A percentile compares a stretch with the other conserved stretches of the same genome.
These are phyloP conservation scores for Malurus melanocephalus DNA, from an alignment of 2,113 vertebrate species.

Conservation along the genomic window DNA sequence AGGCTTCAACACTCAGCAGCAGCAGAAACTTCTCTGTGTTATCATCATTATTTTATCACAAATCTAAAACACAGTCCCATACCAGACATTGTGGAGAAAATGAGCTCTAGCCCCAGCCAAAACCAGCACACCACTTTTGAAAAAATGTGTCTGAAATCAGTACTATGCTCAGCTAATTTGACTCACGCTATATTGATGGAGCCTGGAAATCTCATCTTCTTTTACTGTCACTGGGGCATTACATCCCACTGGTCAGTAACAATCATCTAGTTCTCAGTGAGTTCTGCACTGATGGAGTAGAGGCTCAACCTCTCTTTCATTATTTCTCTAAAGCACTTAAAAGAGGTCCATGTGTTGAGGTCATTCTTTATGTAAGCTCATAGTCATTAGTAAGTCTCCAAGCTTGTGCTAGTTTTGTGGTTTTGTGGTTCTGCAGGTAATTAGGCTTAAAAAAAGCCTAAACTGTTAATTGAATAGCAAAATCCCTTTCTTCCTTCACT, in stretches of 20 bases:
- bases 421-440: slow-evolving; percentile 17
- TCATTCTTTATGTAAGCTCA: neutral
- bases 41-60: neutral
- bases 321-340: neutral
- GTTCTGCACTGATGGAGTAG: neutral
- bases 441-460: slow-evolving; percentile 7
- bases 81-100: neutral
- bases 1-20: neutral
- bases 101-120: neutral
- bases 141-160: neutral
- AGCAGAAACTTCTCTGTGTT: neutral
- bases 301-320: neutral
- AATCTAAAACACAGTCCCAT: neutral
- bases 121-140: neutral
- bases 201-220: neutral
- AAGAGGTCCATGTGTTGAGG: neutral
- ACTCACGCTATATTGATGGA: neutral
- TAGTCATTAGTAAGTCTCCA: neutral
- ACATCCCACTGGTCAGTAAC: neutral
- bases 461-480: slow-evolving; percentile 38
- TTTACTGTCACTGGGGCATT: neutral
- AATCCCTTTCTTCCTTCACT: neutral
- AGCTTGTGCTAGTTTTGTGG: neutral
- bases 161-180: neutral
- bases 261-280: neutral